A percentile compares a stretch with the other conserved stretches of the same genome.
These are phyloP conservation scores for Pandemis corylana DNA, from an alignment of 2,888 invertebrate genomes.

Conservation along the genomic window DNA sequence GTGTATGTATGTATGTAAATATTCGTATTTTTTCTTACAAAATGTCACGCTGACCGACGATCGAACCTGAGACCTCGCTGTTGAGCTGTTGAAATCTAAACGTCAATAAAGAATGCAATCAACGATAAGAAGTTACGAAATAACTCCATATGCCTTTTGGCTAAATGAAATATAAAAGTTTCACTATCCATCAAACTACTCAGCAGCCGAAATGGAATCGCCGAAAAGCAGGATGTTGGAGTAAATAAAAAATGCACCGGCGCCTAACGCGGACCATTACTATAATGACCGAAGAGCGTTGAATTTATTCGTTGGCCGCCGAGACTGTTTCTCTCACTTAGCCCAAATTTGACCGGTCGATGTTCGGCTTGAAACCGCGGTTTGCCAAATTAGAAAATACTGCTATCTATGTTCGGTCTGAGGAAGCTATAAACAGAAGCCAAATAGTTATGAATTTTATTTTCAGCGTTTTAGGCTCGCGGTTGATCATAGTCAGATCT, in stretches of 20 bases:
- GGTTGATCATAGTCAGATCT: no score
- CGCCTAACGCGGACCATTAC: conserved; percentile 38
- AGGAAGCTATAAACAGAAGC: neutral
- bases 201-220: conserved; percentile 6
- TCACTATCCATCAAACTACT: conserved; percentile 15
- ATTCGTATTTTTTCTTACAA: no score
- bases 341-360: conserved; percentile 16
- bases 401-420: neutral
- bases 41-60: no score
- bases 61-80: no score
- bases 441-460: neutral
- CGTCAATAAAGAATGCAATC: no score
- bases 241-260: conserved; percentile 42
- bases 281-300: conserved; percentile 41
- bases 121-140: neutral
- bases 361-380: neutral
- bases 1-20: no score
- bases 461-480: no score
- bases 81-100: no score
- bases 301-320: conserved; percentile 15
- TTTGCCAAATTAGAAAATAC: conserved; percentile 7
- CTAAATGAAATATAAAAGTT: neutral
- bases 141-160: neutral
- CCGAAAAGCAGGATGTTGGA: neutral
- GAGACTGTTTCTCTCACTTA: conserved; percentile 21